These are phyloP conservation scores for Pseudomyrmex dendroicus DNA, from an alignment of 1,140 invertebrate genomes.

Conservation along the genomic window DNA sequence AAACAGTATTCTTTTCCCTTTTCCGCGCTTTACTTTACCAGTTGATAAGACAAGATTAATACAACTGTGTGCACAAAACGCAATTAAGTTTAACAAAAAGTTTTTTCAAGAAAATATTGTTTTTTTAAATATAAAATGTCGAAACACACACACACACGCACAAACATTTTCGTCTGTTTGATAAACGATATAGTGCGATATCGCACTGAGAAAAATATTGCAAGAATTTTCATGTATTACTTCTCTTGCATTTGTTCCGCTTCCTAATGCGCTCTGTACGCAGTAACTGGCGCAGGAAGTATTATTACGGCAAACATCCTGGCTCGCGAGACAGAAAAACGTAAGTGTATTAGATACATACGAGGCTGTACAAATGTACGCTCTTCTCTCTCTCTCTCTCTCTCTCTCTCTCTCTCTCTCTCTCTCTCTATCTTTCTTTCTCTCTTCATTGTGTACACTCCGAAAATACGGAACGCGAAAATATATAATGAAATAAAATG, in stretches of 20 bases:
- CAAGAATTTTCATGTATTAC: background rate
- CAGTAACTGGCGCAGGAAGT: background rate
- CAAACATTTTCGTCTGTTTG: conserved; percentile 2
- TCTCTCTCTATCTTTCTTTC: too few species aligned
- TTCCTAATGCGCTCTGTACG: background rate
- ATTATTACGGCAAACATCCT: conserved; percentile 6
- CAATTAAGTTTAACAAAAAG: conserved; percentile 12
- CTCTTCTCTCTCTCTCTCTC: too few species aligned
- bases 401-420: too few species aligned
- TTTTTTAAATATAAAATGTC: background rate
- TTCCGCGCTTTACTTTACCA: conserved; percentile 3
- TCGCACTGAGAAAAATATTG: background rate
- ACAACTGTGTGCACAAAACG: conserved; percentile 11
- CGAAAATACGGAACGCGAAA: background rate
- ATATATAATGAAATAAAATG: conserved; percentile 39
- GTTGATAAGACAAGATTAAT: conserved; percentile 47
- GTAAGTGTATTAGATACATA: background rate
- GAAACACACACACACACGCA: too few species aligned
- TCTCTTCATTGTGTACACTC: background rate
- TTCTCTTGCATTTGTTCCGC: background rate
- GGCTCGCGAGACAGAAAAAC: conserved; percentile 2
- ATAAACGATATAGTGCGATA: background rate
- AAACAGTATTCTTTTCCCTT: background rate
- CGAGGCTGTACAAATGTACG: background rate
- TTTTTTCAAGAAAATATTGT: conserved; percentile 20